These are phyloP conservation scores for Aselliscus stoliczkanus DNA, from an alignment of 2,797 vertebrate species.

Conservation along the genomic window DNA sequence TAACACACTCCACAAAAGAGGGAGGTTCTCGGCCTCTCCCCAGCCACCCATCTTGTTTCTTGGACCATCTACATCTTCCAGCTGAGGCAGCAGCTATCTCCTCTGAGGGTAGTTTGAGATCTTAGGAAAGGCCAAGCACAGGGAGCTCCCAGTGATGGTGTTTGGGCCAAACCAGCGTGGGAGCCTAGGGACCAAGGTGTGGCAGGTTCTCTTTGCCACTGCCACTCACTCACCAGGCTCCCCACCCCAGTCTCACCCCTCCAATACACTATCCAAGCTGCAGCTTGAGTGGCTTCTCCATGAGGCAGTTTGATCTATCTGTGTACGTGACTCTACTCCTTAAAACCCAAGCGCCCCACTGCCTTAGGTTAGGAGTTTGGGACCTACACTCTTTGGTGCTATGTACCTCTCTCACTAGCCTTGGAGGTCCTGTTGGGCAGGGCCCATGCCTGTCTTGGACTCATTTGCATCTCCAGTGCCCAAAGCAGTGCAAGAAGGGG, in stretches of 20 bases:
- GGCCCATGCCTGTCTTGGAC: neutral
- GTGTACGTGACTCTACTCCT: neutral
- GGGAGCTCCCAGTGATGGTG: neutral
- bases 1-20: neutral
- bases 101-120: neutral
- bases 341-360: neutral
- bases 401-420: neutral
- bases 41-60: neutral
- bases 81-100: neutral
- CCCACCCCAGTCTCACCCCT: rapidly evolving
- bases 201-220: too few species aligned
- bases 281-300: neutral
- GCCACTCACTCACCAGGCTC: neutral
- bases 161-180: too few species aligned
- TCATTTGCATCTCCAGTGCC: neutral
- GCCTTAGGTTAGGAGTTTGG: neutral
- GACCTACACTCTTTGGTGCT: rapidly evolving
- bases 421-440: rapidly evolving
- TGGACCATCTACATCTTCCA: neutral
- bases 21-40: too few species aligned
- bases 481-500: neutral
- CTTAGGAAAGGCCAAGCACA: neutral
- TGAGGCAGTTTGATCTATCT: neutral
- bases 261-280: neutral
- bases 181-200: rapidly evolving